Evolutionary conservation across 2,113 vertebrate genomes (phyloP), one percentile per base, ranked within the genome.

Genomic region (Scatophagus argus): DNA sequence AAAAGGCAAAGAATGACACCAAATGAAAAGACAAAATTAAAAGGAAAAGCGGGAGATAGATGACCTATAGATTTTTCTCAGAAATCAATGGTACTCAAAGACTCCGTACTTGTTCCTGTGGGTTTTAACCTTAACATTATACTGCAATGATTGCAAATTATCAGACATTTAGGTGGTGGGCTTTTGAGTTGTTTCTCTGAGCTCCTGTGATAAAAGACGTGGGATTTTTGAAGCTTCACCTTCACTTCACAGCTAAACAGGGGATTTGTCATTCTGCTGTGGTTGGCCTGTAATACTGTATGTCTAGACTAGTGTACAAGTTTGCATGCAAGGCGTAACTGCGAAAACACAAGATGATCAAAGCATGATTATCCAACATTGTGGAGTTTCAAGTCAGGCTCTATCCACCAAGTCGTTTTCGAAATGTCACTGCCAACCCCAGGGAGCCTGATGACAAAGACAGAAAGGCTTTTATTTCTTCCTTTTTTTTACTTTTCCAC

Each of bases 401-500:
- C 43, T 23, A 17, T 55, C 70, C 75, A 58, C 31, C 2, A 34
- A 46, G 81, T 78, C 12, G 9, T 61, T 54, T 85, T 79, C 21
- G 52, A 90, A 87, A 83, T 77, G 79, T 76, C 80, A 71, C 61
- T 29, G 39, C 54, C 31, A 8, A 34, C 71, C 58, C 62, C 43
- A 29, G 67, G 71, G 58, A 75, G 56, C 21, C 52, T 21, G 43
- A 29, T 13, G 21, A 55, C 47, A 1, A 6, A 68, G 56, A 81
- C 59, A 47, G 61, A 68, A 74, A 79, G 49, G n/a, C n/a, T n/a
- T n/a, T 34, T 19, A 12, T 34, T 58, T 71, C 21, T 46, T 46
- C 21, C 21, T 46, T 46, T 46, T 52, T 52, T 55, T 9, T 34
- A 54, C 21, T 34, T 77, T 67, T 51, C 6, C 27, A 10, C 13